Conservation (phyloP, 2,113 vertebrate species). For the Astatotilapia flaviijosephi region DNA sequence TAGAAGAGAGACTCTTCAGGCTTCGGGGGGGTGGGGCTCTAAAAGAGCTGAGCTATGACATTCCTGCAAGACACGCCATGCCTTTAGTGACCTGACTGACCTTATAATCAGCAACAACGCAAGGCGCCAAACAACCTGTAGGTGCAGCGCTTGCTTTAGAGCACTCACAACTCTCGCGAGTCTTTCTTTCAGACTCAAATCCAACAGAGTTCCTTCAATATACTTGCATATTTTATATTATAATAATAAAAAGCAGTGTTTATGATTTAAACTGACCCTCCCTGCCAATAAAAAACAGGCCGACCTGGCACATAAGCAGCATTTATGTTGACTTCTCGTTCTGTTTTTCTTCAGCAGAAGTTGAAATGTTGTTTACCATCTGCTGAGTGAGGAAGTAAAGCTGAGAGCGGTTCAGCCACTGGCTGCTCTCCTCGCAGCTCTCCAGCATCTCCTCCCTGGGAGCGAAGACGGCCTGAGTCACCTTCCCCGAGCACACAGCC, state of each 20-base stretch:
- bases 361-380: slow-evolving; percentile 71
- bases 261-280: rapidly evolving
- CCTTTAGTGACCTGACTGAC: not conserved
- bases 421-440: slow-evolving; percentile 73
- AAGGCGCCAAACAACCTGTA: not conserved
- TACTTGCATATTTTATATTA: not conserved
- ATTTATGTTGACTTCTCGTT: not conserved
- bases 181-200: not conserved
- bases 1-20: not conserved
- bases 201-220: not conserved
- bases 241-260: not conserved
- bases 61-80: not conserved
- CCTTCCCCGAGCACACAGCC: slow-evolving; percentile 76
- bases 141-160: not conserved
- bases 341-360: not conserved
- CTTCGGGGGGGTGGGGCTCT: rapidly evolving
- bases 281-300: not conserved
- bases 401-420: slow-evolving; percentile 88
- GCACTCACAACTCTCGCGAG: not conserved
- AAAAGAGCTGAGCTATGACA: not conserved
- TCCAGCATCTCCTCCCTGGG: slow-evolving; percentile 80
- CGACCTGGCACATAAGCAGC: not conserved
- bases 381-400: slow-evolving; percentile 82
- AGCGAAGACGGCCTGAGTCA: slow-evolving; percentile 81
- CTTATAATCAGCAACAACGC: not conserved